Evolutionary conservation across 92 coral and sea anemone species (phyloP), one percentile per base, ranked within the genome.

Genomic region (Pocillopora meandrina): DNA sequence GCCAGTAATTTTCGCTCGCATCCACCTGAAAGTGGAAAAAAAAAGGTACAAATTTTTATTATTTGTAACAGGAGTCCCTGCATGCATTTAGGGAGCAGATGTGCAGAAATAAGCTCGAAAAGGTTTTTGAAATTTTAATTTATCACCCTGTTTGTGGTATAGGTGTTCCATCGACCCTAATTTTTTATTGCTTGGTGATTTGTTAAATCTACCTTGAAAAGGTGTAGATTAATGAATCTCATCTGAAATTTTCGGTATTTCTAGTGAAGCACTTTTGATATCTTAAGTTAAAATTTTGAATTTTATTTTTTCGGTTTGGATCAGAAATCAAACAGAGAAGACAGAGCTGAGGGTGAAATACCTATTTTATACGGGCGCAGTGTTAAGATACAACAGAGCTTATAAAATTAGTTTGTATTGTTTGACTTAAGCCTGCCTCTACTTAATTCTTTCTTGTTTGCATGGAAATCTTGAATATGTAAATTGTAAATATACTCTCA

Each of bases 271-370:
- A 57, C 14, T 19, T 56, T 7, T 15, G 5, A 66, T 65, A 55
- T 12, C n/a, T 71, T 17, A 1, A 1, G 58, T 18, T 10, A 47
- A 12, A 33, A 23, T 47, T 61, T 34, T 19, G 8, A 17, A 62
- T 62, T 34, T 10, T 62, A 34, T 42, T 33, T 35, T 81, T 81
- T 81, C 31, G 31, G 33, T 58, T 71, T 58, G 42, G 42, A 81
- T 81, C 59, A 81, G 60, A 70, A 10, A 36, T 59, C 56, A 6
- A 21, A 52, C 67, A 20, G 15, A 57, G 14, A 19, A 21, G 35
- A 19, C 57, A 68, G 34, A 57, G 60, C 26, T 69, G 2, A 57
- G 77, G 31, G 31, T 26, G 31, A 42, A 42, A 42, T 42, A 42
- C 52, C 52, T 7, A 3, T 5, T 42, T 3, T 42, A 19, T 15